Evolutionary conservation across 1,140 invertebrate genomes (phyloP), one percentile per base, ranked within the genome.

Genomic region (Zophobas morio): DNA sequence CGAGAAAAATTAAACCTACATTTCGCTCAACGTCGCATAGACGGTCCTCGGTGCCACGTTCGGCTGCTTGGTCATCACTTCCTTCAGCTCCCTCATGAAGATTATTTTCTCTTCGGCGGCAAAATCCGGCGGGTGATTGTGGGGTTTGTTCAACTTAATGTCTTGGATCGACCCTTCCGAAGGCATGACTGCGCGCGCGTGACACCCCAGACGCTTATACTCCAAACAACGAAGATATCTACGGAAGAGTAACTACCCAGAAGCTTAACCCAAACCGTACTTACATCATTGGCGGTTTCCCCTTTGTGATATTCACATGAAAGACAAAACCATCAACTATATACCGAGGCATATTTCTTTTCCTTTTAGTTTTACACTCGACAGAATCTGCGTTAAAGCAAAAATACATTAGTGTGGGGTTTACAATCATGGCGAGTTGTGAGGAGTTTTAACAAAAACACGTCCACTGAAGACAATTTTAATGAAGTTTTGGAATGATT

Each of bases 301-400:
- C 84, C 82, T 84, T 84, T 32, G 76, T 84, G 63, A 84, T 84
- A 79, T 84, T 84, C 33, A 84, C 84, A 66, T 84, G 84, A 74
- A 84, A 84, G 4, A 84, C 84, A 76, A 83, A 84, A 54, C 84
- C 84, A 79, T 84, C 84, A 6, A 84, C 84, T 33, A 84, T 84
- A 77, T 84, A 84, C 37, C 84, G 46, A 32, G 84, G 84, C 84
- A 84, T 84, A 70, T 84, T 81, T 33, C 79, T 79, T 79, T 81
- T 84, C 47, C 83, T 75, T 77, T 78, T 82, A 60, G 47, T 32
- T 63, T 57, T 74, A 46, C 53, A 8, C 56, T 74, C 54, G 37
- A 54, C 35, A 40, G 60, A 5, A 40, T 66, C 60, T 66, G 60
- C 39, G 34, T 66, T 42, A 66, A 66, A 42, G 60, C 35, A 66